Evolutionary conservation across 2,113 vertebrate genomes (phyloP).

Genomic region (Chaetodon trifascialis): DNA sequence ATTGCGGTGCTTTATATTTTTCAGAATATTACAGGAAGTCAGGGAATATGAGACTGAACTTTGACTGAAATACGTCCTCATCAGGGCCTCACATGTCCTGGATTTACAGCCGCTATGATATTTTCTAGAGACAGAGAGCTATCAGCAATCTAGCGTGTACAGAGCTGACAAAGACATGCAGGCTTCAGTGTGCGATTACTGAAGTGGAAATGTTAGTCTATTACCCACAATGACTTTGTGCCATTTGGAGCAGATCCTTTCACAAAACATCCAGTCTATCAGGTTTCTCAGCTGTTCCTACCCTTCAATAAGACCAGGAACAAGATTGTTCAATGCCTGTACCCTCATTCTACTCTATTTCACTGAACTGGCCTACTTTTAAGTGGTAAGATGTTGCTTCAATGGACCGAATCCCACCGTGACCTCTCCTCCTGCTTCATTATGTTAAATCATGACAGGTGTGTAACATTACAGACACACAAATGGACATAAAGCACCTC

Average conservation of each 20-base stretch:
- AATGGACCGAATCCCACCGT: background rate
- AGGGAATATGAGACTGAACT: background rate
- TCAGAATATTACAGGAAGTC: background rate
- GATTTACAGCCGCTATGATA: too few species aligned
- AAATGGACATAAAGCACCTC: background rate
- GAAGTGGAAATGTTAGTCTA: background rate
- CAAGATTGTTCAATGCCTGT: background rate
- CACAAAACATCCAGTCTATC: constrained; percentile 2
- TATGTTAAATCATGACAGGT: background rate
- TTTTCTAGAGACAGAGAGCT: background rate
- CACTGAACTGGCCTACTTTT: constrained; percentile 13
- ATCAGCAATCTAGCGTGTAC: background rate
- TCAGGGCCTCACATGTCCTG: background rate
- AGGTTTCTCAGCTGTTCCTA: constrained; percentile 14
- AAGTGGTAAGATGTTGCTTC: background rate
- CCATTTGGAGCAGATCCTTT: constrained; percentile 5
- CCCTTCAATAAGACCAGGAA: background rate
- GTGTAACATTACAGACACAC: background rate
- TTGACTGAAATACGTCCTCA: background rate
- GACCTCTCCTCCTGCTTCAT: too few species aligned
- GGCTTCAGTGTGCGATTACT: background rate
- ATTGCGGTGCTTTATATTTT: background rate
- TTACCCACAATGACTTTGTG: background rate
- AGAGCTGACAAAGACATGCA: background rate
- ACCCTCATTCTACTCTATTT: background rate